Evolutionary conservation across 1,140 invertebrate species (phyloP).

Genomic region (Chironomus striatipennis): DNA sequence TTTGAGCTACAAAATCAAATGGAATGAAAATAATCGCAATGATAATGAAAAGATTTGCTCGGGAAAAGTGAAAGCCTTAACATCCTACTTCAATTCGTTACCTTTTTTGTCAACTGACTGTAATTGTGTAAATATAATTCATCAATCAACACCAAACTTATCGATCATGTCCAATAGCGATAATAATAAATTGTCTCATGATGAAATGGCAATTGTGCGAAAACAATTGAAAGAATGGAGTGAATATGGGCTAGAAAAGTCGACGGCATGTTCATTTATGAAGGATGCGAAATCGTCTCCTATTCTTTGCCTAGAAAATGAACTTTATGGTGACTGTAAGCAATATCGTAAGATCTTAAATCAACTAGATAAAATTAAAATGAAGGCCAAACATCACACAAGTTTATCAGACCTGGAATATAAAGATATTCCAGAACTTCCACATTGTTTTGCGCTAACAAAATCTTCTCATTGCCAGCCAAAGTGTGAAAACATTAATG

Average conservation of each 20-base stretch:
- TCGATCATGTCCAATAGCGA: conserved; percentile 31
- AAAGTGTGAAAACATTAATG: neutral
- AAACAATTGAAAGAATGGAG: conserved; percentile 48
- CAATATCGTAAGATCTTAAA: neutral
- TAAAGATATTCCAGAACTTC: neutral
- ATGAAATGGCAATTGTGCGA: conserved; percentile 44
- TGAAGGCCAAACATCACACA: neutral
- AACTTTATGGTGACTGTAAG: neutral
- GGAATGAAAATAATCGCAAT: conserved; percentile 10
- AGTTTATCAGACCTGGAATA: neutral
- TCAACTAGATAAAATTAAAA: neutral
- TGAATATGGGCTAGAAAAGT: conserved; percentile 37
- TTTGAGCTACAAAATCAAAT: neutral
- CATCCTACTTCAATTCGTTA: conserved; percentile 45
- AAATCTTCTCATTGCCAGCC: neutral
- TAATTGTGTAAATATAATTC: neutral
- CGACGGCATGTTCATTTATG: neutral
- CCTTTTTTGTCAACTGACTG: neutral
- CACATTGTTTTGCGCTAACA: neutral
- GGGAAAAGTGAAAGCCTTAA: conserved; percentile 44
- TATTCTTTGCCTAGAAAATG: neutral
- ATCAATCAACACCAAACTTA: conserved; percentile 25
- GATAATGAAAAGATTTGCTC: conserved; percentile 27
- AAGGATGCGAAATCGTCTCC: neutral
- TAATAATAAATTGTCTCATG: conserved; percentile 38